Percentiles rank a stretch among this genome's conserved stretches.
Evolutionary conservation across 37 sponge, comb jelly and placozoan genomes (phyloP).

Genomic region (Cliona cf. orientalis): DNA sequence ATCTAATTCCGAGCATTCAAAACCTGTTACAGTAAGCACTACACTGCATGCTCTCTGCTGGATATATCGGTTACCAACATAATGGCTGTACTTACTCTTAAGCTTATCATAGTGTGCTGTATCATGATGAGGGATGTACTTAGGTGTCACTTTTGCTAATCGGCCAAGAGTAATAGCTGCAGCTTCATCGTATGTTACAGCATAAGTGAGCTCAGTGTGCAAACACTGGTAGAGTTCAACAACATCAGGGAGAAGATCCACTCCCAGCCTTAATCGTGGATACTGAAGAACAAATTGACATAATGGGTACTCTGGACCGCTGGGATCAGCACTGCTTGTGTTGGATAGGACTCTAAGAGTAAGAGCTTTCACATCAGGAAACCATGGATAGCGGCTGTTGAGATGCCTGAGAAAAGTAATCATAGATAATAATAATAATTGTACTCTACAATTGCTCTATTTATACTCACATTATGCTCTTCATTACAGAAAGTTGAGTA

Average conservation of each 20-base stretch:
- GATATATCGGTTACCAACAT: background rate
- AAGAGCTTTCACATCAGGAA: slow-evolving; percentile 48
- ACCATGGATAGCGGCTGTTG: slow-evolving; percentile 54
- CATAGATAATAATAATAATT: slow-evolving; percentile 5
- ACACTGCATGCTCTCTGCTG: too few relatives aligned
- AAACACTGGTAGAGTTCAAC: slow-evolving; percentile 89
- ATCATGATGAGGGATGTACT: slow-evolving; percentile 7
- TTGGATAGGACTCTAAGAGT: slow-evolving; percentile 44
- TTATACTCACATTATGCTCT: slow-evolving; percentile 10
- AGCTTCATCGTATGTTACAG: slow-evolving; percentile 66
- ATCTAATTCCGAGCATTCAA: too few relatives aligned
- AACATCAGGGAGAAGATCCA: slow-evolving; percentile 73
- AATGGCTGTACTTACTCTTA: slow-evolving; percentile 14
- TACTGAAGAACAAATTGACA: slow-evolving; percentile 57
- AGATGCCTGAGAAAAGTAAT: slow-evolving; percentile 33
- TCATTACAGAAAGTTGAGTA: background rate
- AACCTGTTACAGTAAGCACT: too few relatives aligned
- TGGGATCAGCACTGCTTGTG: slow-evolving; percentile 9
- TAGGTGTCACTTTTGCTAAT: slow-evolving; percentile 37
- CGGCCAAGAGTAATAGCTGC: slow-evolving; percentile 42
- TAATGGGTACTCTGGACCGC: slow-evolving; percentile 24
- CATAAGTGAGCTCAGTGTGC: slow-evolving; percentile 70
- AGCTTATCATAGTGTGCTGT: slow-evolving; percentile 39
- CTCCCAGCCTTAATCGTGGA: slow-evolving; percentile 49
- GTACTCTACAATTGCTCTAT: too few relatives aligned